Conservation (phyloP, 2,888 invertebrate genomes). For the Cyclophora albipunctata region DNA sequence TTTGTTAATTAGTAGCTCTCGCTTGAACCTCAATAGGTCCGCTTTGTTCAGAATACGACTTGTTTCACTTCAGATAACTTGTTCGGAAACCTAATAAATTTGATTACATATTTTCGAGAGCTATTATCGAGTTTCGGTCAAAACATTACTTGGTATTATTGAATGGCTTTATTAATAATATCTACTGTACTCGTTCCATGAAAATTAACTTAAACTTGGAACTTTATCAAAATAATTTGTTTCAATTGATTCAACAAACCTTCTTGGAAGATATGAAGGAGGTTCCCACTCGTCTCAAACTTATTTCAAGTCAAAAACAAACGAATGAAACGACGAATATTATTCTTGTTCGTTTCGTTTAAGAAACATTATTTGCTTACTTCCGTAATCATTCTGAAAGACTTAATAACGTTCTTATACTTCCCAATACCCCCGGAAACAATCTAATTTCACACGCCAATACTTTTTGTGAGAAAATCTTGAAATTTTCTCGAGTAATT, state of each 20-base stretch:
- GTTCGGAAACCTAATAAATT: conserved; percentile 8
- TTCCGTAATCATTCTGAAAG: not conserved
- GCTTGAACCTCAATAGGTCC: conserved; percentile 18
- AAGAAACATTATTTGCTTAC: no score
- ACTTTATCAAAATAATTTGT: no score
- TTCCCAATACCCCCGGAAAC: conserved; percentile 28
- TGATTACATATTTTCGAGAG: conserved; percentile 9
- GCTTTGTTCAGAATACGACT: conserved; percentile 12
- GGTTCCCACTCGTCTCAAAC: no score
- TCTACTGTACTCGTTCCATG: no score
- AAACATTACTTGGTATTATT: not conserved
- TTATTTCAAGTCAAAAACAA: no score
- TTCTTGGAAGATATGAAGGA: no score
- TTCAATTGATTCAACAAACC: no score
- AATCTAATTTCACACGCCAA: conserved; percentile 56
- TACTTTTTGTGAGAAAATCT: conserved; percentile 38
- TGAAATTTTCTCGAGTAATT: conserved; percentile 45
- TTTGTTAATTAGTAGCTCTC: conserved; percentile 36
- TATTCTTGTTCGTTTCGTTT: no score
- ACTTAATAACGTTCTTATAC: conserved; percentile 2
- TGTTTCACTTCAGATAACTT: conserved; percentile 14
- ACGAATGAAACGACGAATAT: no score
- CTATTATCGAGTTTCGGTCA: not conserved
- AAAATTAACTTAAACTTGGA: no score
- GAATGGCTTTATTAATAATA: no score